phyloP scores from a whole-genome alignment of 2,888 invertebrate genomes.

The Stenchaetothrips biformis region DNA sequence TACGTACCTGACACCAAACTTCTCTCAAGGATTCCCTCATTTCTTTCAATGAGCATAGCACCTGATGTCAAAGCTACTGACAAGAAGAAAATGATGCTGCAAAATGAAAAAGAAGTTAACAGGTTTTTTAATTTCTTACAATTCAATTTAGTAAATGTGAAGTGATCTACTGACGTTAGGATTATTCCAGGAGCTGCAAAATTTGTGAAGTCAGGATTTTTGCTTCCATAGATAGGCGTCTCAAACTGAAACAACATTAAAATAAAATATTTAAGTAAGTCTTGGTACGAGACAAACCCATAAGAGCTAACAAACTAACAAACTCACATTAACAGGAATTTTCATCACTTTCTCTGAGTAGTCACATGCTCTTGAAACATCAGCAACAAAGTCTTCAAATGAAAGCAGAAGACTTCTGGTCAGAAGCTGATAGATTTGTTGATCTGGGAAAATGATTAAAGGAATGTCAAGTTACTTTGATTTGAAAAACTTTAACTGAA shows the following conservation, averaged over 20 bases:
- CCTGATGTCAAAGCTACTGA: slow-evolving; percentile 89
- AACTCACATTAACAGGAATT: slow-evolving; percentile 59
- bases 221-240: slow-evolving; percentile 68
- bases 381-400: slow-evolving; percentile 65
- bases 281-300: slow-evolving; percentile 10
- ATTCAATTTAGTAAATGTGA: slow-evolving; percentile 24
- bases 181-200: slow-evolving; percentile 93
- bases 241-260: slow-evolving; percentile 54
- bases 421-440: slow-evolving; percentile 79
- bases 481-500: not conserved
- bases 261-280: not conserved
- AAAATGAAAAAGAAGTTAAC: slow-evolving; percentile 41
- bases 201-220: slow-evolving; percentile 80
- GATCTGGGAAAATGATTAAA: slow-evolving; percentile 58
- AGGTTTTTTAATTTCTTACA: slow-evolving; percentile 30
- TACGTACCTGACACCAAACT: slow-evolving; percentile 74
- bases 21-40: slow-evolving; percentile 84
- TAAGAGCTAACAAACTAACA: slow-evolving; percentile 13
- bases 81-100: slow-evolving; percentile 86
- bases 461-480: not conserved
- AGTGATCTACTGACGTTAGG: slow-evolving; percentile 62
- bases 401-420: slow-evolving; percentile 67
- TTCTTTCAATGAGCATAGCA: slow-evolving; percentile 80
- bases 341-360: slow-evolving; percentile 59
- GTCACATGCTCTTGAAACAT: slow-evolving; percentile 59